Conservation (phyloP, 1,140 invertebrate genomes). For the Pteromalus puparum region DNA sequence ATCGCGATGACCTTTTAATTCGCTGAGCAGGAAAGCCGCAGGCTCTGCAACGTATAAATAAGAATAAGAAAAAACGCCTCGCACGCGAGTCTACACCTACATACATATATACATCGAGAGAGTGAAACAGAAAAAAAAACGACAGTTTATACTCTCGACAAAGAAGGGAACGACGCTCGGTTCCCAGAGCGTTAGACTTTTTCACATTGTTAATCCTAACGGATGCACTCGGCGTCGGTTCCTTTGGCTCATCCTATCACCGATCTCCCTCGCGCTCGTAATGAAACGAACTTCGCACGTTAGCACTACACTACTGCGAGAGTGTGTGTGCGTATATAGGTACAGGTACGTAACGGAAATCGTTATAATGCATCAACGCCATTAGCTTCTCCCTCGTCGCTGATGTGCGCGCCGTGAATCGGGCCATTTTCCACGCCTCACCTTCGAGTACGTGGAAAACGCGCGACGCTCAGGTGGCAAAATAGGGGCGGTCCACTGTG, state of each 20-base stretch:
- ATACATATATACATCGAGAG: background rate
- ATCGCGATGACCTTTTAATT: constrained; percentile 27
- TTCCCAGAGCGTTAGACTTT: constrained; percentile 37
- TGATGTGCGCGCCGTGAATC: background rate
- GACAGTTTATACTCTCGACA: background rate
- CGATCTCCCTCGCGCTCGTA: background rate
- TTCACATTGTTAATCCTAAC: constrained; percentile 43
- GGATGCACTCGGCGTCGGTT: constrained; percentile 1
- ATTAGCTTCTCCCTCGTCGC: background rate
- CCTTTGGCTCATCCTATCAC: background rate
- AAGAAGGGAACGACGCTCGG: background rate
- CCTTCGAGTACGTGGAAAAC: background rate
- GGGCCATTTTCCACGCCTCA: constrained; percentile 23
- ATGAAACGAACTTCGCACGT: constrained; percentile 42
- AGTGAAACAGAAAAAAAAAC: background rate
- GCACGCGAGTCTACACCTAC: background rate
- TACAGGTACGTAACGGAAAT: constrained; percentile 37
- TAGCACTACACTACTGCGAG: background rate
- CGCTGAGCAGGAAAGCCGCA: background rate
- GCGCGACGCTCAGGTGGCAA: background rate
- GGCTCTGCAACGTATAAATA: background rate
- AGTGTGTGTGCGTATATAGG: too few species aligned
- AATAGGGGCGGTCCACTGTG: background rate
- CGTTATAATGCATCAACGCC: background rate
- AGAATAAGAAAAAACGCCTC: background rate